A percentile compares a stretch with the other conserved stretches of the same genome.
These are phyloP conservation scores for Anolis apletophallus DNA, from an alignment of 2,797 vertebrate species.

Conservation along the genomic window DNA sequence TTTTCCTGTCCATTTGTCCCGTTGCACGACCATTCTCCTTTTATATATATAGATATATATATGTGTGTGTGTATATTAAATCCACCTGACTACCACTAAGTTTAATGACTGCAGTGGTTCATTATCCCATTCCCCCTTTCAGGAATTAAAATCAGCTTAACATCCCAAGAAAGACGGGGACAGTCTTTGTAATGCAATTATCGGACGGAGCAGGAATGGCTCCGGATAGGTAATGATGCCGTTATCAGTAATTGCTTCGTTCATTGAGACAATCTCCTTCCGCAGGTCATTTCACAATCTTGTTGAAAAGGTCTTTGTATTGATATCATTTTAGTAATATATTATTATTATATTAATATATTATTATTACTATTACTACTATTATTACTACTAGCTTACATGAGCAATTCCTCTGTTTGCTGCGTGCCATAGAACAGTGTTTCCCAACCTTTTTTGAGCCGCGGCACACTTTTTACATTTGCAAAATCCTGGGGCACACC, in stretches of 20 bases:
- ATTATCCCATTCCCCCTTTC: neutral
- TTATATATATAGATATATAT: too few species aligned
- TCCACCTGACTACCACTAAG: neutral
- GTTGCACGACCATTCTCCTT: too few species aligned
- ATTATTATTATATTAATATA: too few species aligned
- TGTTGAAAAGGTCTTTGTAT: neutral
- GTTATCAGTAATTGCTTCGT: neutral
- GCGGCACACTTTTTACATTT: too few species aligned
- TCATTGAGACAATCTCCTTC: neutral
- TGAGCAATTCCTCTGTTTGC: too few species aligned
- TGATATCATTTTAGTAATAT: neutral
- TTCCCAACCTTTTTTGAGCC: too few species aligned
- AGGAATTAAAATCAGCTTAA: constrained; percentile 17
- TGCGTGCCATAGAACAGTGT: too few species aligned
- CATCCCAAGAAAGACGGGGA: neutral
- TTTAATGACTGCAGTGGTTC: neutral
- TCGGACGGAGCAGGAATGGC: neutral
- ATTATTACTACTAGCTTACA: too few species aligned
- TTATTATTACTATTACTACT: too few species aligned
- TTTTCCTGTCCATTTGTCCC: too few species aligned
- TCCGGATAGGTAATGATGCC: neutral
- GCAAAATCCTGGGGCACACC: too few species aligned
- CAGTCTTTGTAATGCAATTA: neutral
- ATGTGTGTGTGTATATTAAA: neutral
- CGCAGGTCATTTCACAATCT: neutral